A percentile compares a stretch with the other conserved stretches of the same genome.
Conservation (phyloP, 2,113 vertebrate genomes). For the Rhipidura dahli region DNA sequence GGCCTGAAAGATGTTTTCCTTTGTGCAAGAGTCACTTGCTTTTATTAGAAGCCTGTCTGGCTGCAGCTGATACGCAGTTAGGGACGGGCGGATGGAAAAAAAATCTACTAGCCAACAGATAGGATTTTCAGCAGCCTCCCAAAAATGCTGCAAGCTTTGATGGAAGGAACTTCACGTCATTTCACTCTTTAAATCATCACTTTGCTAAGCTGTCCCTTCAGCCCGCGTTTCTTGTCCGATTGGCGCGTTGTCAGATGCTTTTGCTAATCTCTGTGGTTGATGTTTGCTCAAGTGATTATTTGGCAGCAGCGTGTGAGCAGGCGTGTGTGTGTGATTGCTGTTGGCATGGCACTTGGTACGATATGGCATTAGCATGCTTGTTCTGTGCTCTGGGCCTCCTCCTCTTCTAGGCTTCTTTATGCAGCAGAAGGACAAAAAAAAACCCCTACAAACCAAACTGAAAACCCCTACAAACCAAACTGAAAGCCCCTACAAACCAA, state of each 20-base stretch:
- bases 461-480: neutral
- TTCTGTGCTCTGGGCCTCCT: neutral
- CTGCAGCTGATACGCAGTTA: slow-evolving; percentile 66
- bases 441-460: neutral
- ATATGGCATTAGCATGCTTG: slow-evolving; percentile 22
- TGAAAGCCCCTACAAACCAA: neutral
- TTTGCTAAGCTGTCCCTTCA: slow-evolving; percentile 23
- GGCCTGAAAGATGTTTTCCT: slow-evolving; percentile 66
- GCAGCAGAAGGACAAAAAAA: neutral
- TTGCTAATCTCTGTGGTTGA: slow-evolving; percentile 38
- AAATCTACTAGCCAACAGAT: neutral
- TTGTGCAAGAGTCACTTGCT: slow-evolving; percentile 62
- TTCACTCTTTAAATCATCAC: slow-evolving; percentile 27
- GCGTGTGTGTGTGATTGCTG: slow-evolving; percentile 20
- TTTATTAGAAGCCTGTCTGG: slow-evolving; percentile 71
- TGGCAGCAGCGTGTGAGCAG: slow-evolving; percentile 12
- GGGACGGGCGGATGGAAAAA: slow-evolving; percentile 24
- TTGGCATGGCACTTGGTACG: slow-evolving; percentile 20
- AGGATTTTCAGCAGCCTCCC: slow-evolving; percentile 32
- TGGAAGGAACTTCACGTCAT: neutral
- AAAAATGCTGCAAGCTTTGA: slow-evolving; percentile 27
- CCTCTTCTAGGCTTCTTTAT: neutral
- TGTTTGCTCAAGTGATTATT: slow-evolving; percentile 58
- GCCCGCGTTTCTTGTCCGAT: neutral
- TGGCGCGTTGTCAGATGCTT: slow-evolving; percentile 33